These are phyloP conservation scores for Stomatorhinus ivindoensis DNA, from an alignment of 2,113 vertebrate species.

Conservation along the genomic window DNA sequence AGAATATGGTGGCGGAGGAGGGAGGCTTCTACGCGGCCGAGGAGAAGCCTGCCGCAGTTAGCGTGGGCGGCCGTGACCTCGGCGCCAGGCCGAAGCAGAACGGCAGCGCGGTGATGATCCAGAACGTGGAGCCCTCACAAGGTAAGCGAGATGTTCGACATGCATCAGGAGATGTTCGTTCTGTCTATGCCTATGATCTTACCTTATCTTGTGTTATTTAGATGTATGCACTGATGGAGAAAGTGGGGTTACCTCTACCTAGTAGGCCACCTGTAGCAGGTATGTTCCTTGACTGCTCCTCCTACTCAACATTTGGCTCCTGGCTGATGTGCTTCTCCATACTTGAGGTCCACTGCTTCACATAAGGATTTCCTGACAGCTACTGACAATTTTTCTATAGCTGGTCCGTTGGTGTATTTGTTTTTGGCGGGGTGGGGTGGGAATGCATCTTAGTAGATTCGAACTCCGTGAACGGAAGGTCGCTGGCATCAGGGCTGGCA, in stretches of 20 bases:
- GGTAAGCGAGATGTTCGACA: conserved; percentile 39
- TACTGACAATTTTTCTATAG: neutral
- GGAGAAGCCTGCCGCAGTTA: conserved; percentile 33
- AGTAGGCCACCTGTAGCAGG: neutral
- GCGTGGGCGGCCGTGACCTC: conserved; percentile 37
- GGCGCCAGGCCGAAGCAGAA: conserved; percentile 59
- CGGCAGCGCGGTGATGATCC: conserved; percentile 36
- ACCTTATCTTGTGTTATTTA: neutral
- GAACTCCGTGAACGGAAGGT: neutral
- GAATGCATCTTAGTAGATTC: neutral
- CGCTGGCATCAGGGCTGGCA: neutral
- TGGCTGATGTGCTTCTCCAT: neutral
- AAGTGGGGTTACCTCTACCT: neutral
- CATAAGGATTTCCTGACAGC: neutral
- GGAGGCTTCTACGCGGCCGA: conserved; percentile 42
- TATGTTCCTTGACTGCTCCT: neutral
- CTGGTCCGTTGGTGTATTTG: neutral
- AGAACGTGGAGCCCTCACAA: conserved; percentile 32
- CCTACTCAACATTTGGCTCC: too few relatives aligned
- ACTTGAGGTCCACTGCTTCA: neutral
- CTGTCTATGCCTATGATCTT: neutral
- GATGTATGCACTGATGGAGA: neutral
- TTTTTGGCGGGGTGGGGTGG: neutral
- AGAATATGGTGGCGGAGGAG: conserved; percentile 59
- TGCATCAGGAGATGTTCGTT: neutral